Evolutionary conservation across 2,797 vertebrate genomes (phyloP).

Genomic region (Xenentodon cancila): DNA sequence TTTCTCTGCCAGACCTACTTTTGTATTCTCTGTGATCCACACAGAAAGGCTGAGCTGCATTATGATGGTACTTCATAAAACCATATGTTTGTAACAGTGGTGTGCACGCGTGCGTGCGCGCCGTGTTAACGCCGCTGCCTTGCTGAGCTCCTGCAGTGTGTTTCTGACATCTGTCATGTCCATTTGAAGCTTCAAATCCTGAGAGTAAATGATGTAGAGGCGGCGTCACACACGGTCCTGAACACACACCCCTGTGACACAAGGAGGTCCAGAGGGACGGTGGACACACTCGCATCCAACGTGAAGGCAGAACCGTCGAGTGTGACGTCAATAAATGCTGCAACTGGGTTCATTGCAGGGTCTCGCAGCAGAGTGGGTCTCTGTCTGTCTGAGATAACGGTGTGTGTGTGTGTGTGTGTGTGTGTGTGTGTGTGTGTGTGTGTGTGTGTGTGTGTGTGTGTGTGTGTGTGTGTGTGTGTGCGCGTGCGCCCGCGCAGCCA

Average conservation of each 20-base stretch:
- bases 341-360: background rate
- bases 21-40: background rate
- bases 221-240: too few relatives aligned
- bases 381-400: background rate
- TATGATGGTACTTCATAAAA: too few relatives aligned
- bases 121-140: background rate
- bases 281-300: background rate
- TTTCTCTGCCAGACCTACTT: background rate
- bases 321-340: background rate
- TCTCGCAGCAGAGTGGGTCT: background rate
- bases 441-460: too few relatives aligned
- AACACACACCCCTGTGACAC: background rate
- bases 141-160: background rate
- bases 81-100: too few relatives aligned
- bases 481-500: too few relatives aligned
- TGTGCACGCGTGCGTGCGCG: too few relatives aligned
- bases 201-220: background rate
- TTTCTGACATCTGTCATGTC: constrained; percentile 8
- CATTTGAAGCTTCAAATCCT: background rate
- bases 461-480: too few relatives aligned
- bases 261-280: background rate
- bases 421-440: too few relatives aligned
- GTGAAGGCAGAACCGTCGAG: background rate
- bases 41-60: background rate
- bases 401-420: too few relatives aligned